Conservation (phyloP, 1,140 invertebrate genomes). For the Scaptomyza hsui region DNA sequence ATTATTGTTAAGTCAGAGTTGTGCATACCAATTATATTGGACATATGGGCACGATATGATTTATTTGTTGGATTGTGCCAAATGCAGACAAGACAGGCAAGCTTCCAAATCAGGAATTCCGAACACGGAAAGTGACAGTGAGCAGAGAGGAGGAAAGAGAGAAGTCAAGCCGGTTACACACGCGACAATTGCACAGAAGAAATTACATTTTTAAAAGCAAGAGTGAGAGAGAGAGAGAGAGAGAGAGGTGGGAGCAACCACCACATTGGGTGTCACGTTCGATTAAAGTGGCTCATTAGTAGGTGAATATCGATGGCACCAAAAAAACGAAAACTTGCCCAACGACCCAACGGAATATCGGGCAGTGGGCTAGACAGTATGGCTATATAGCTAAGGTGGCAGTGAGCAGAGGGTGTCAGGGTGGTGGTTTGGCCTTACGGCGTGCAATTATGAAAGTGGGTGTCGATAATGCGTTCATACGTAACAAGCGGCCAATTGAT, state of each 20-base stretch:
- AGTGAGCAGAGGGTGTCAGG: not conserved
- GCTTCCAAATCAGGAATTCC: conserved; percentile 61
- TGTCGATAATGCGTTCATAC: conserved; percentile 32
- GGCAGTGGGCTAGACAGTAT: conserved; percentile 35
- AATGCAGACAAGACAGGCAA: conserved; percentile 49
- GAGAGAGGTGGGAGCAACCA: not conserved
- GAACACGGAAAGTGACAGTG: conserved; percentile 36
- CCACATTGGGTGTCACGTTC: conserved; percentile 32
- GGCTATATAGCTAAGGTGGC: not conserved
- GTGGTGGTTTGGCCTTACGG: conserved; percentile 10
- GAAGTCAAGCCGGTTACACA: conserved; percentile 7
- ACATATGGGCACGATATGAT: conserved; percentile 8
- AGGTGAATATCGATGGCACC: conserved; percentile 31
- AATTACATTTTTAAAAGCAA: conserved; percentile 54
- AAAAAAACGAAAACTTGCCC: conserved; percentile 39
- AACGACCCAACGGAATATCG: conserved; percentile 30
- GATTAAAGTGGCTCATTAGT: conserved; percentile 41
- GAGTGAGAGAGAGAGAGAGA: not conserved
- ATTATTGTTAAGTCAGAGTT: not conserved
- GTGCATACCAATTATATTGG: not conserved
- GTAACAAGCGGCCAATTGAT: conserved; percentile 68
- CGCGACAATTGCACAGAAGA: conserved; percentile 59
- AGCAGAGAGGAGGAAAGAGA: not conserved
- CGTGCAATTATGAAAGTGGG: conserved; percentile 73
- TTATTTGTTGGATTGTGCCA: conserved; percentile 35